Evolutionary conservation across 1,140 invertebrate genomes (phyloP).

Genomic region (Maniola jurtina): DNA sequence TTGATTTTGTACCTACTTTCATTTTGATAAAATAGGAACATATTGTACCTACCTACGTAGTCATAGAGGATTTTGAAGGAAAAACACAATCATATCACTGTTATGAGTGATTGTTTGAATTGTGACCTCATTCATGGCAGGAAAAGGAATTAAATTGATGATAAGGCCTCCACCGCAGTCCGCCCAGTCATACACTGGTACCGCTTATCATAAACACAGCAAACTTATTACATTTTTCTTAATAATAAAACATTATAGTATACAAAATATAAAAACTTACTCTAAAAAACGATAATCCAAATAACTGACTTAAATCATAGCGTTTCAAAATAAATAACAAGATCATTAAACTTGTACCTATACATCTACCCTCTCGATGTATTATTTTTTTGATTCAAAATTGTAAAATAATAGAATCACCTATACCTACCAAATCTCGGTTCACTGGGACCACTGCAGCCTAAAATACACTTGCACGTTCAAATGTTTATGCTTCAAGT

Average conservation of each 20-base stretch:
- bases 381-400: not conserved
- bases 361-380: not conserved
- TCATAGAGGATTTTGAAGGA: slow-evolving; percentile 6
- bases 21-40: too few species aligned
- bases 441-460: slow-evolving; percentile 14
- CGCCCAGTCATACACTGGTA: slow-evolving; percentile 4
- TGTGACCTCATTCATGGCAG: slow-evolving; percentile 74
- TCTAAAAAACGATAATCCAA: too few species aligned
- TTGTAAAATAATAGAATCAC: not conserved
- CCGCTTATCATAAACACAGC: not conserved
- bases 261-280: too few species aligned
- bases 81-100: slow-evolving; percentile 20
- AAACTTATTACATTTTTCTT: not conserved
- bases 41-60: too few species aligned
- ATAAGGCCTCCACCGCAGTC: slow-evolving; percentile 48
- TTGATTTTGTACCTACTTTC: too few species aligned
- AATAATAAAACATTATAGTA: not conserved
- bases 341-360: too few species aligned
- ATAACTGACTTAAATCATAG: too few species aligned
- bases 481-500: slow-evolving; percentile 68
- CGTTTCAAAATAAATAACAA: too few species aligned
- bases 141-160: slow-evolving; percentile 74
- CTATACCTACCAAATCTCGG: slow-evolving; percentile 12
- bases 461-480: slow-evolving; percentile 36
- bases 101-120: slow-evolving; percentile 56